Conservation (phyloP, 2,888 invertebrate genomes). For the Lapara coniferarum region DNA sequence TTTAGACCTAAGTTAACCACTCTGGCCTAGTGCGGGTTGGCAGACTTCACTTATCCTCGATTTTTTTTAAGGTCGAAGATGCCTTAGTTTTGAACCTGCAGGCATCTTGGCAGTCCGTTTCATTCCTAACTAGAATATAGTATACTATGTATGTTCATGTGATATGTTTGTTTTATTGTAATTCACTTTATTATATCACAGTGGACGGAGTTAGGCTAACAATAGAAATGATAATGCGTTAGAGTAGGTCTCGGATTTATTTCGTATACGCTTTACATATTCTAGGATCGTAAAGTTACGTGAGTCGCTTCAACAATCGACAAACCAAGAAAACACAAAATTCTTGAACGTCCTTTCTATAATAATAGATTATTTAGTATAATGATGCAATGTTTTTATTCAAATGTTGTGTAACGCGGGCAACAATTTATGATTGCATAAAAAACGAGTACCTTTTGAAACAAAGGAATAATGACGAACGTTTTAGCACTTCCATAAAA, state of each 20-base stretch:
- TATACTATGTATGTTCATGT: no score
- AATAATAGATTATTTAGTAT: slow-evolving; percentile 7
- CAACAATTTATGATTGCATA: slow-evolving; percentile 13
- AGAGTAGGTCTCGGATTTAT: slow-evolving; percentile 23
- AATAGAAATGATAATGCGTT: slow-evolving; percentile 22
- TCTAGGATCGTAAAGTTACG: slow-evolving; percentile 15
- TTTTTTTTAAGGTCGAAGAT: no score
- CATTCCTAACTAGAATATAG: no score
- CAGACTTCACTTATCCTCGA: no score
- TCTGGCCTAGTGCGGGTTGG: no score
- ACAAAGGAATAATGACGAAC: slow-evolving; percentile 58
- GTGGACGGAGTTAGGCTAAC: slow-evolving; percentile 4
- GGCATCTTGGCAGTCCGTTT: no score
- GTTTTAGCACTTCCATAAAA: slow-evolving; percentile 82
- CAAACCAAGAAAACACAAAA: slow-evolving; percentile 7
- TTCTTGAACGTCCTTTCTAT: neutral
- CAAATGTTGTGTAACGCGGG: slow-evolving; percentile 7
- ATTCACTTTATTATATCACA: neutral
- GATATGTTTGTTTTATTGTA: neutral
- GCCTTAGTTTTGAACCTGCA: no score
- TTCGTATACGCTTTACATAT: slow-evolving; percentile 19
- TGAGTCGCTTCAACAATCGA: neutral
- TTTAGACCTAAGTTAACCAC: no score
- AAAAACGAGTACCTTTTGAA: slow-evolving; percentile 39
- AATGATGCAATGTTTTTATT: slow-evolving; percentile 12